These are phyloP conservation scores for Albula goreensis DNA, from an alignment of 2,113 vertebrate species.

Conservation along the genomic window DNA sequence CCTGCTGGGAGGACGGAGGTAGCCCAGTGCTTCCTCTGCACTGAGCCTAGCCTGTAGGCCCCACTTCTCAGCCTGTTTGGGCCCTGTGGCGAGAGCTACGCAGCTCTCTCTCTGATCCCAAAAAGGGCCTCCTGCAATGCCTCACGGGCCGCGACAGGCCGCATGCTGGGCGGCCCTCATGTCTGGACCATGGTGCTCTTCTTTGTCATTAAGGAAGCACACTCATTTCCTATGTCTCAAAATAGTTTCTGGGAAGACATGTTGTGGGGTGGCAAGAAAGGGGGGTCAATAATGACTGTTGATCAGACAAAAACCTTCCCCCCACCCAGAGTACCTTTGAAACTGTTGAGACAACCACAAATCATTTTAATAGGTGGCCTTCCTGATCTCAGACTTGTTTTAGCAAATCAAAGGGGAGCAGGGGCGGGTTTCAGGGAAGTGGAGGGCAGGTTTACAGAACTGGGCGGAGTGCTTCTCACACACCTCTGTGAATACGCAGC, in stretches of 20 bases:
- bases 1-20: not conserved
- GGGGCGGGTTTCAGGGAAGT: not conserved
- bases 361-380: conserved; percentile 12
- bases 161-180: conserved; percentile 10
- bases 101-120: not conserved
- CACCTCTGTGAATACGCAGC: not conserved
- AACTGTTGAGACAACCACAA: not conserved
- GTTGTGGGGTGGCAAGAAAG: not conserved
- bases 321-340: not conserved
- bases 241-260: conserved; percentile 16
- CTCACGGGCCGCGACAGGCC: not conserved
- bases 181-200: conserved; percentile 7
- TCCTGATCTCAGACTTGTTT: not conserved
- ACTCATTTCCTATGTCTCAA: conserved; percentile 14
- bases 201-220: conserved; percentile 20
- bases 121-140: conserved; percentile 4
- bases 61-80: not conserved
- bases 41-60: not conserved
- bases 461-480: not conserved
- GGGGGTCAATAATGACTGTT: conserved; percentile 15
- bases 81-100: not conserved
- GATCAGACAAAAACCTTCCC: not conserved
- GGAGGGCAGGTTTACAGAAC: not conserved
- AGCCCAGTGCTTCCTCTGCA: not conserved
- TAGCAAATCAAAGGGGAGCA: not conserved